These are phyloP conservation scores for Bujurquina vittata DNA, from an alignment of 2,113 vertebrate genomes.

Conservation along the genomic window DNA sequence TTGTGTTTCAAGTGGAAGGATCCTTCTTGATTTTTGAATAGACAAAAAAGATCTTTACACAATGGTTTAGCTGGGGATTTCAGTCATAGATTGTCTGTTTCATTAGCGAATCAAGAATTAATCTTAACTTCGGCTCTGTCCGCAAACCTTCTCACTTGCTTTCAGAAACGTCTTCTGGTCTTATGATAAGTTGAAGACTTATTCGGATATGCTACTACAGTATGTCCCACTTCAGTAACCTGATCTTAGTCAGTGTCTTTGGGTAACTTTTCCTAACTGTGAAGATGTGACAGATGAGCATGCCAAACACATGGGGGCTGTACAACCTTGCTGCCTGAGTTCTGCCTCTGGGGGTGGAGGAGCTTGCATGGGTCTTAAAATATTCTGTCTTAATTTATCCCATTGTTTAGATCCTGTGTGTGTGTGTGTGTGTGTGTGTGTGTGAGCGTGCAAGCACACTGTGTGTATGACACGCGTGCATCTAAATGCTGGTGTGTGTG, in stretches of 20 bases:
- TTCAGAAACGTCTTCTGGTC: background rate
- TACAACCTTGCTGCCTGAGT: slow-evolving; percentile 70
- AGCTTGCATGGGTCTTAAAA: slow-evolving; percentile 74
- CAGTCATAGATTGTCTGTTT: background rate
- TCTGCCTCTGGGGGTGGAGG: slow-evolving; percentile 54
- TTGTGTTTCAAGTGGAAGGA: too few relatives aligned
- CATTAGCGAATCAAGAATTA: background rate
- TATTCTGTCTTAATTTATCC: slow-evolving; percentile 68
- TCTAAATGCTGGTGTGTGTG: slow-evolving; percentile 26
- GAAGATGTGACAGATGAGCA: slow-evolving; percentile 69
- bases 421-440: slow-evolving; percentile 29
- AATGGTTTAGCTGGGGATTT: background rate
- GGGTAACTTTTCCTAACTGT: slow-evolving; percentile 63
- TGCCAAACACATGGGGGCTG: slow-evolving; percentile 68
- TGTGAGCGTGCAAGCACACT: background rate
- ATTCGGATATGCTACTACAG: background rate
- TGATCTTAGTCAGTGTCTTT: slow-evolving; percentile 48
- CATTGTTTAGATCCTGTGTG: slow-evolving; percentile 54
- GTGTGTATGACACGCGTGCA: background rate
- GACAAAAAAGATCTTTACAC: background rate
- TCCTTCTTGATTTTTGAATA: background rate
- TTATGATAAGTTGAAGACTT: background rate
- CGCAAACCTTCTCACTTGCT: background rate
- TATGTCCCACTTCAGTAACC: background rate
- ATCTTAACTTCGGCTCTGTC: background rate